Evolutionary conservation across 1,140 invertebrate species (phyloP), one percentile per base, ranked within the genome.

Genomic region (Calycopis cecrops): DNA sequence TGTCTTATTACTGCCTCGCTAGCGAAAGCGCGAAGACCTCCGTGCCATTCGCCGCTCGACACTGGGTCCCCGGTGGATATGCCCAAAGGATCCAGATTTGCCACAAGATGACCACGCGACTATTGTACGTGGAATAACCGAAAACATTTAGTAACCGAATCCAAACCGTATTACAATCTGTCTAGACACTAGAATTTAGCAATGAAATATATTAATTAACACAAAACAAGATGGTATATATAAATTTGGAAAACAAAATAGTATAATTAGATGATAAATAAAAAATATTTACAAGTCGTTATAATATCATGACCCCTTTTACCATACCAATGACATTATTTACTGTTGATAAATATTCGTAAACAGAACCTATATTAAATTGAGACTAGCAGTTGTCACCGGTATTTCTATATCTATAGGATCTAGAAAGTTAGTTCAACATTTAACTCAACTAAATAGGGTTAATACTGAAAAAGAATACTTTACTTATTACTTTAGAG

Each of bases 91-190:
- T 99, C 97, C 87, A 98, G 89, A 82, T 96, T 94, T 73, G 98
- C 95, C 75, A 96, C 94, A 86, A 97, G 93, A 90, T 99, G 98
- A 87, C 98, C 98, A 83, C 96, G 93, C 68, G 95, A 94, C 96
- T 98, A 90, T 6, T 71, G 21, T 48, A 21, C 37, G 33, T 35
- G 14, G 54, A 52, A 52, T 52, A 53, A 53, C 34, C 40, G 40
- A 35, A 12, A 58, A 49, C 53, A 54, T 44, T 52, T 52, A 52
- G 4, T 12, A 16, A 16, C 40, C 52, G 10, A 47, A 21, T 40
- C 38, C 9, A 42, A 33, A 44, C 40, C 11, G n/a, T 28, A 28
- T 28, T 6, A 28, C 21, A 28, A 28, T 28, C 21, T 28, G 6
- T 3, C 21, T 3, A 28, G 6, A 28, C 2, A 28, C 21, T 28